Evolutionary conservation across 2,888 invertebrate genomes (phyloP).

Genomic region (Anagyrus pseudococci): DNA sequence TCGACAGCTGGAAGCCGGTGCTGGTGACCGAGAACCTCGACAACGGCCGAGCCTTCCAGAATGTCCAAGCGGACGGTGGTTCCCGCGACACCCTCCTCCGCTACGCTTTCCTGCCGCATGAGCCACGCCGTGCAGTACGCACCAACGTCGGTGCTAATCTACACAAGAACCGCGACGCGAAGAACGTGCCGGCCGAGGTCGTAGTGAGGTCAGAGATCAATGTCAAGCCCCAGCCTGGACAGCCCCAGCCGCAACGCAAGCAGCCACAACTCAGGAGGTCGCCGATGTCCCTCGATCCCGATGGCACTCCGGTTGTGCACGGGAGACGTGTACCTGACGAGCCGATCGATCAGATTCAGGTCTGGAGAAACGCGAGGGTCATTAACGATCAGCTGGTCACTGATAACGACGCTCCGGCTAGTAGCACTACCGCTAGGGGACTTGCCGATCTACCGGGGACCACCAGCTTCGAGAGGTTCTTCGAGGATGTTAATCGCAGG

Average conservation of each 20-base stretch:
- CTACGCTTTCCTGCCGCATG: conserved; percentile 51
- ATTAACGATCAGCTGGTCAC: conserved; percentile 83
- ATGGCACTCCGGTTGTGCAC: conserved; percentile 82
- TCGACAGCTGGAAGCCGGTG: conserved; percentile 63
- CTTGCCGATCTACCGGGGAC: conserved; percentile 40
- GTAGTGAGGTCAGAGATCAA: conserved; percentile 70
- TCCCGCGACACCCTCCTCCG: conserved; percentile 28
- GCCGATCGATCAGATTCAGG: conserved; percentile 77
- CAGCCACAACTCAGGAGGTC: conserved; percentile 65
- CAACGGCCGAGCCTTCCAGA: conserved; percentile 19
- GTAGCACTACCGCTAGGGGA: conserved; percentile 3
- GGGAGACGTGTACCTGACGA: conserved; percentile 86
- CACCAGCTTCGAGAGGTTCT: conserved; percentile 54
- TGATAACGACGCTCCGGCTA: conserved; percentile 55
- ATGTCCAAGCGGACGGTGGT: conserved; percentile 10
- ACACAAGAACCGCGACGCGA: conserved; percentile 58
- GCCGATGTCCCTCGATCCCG: conserved; percentile 70
- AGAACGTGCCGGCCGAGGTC: conserved; percentile 73
- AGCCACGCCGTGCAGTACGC: conserved; percentile 48
- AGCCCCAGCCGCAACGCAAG: not conserved
- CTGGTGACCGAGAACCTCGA: not conserved
- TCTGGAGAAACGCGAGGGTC: conserved; percentile 88
- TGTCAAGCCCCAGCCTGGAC: conserved; percentile 62
- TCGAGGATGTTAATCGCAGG: conserved; percentile 56
- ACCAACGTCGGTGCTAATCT: conserved; percentile 56